Conservation (phyloP, 2,113 vertebrate genomes). For the Mastomys coucha region DNA sequence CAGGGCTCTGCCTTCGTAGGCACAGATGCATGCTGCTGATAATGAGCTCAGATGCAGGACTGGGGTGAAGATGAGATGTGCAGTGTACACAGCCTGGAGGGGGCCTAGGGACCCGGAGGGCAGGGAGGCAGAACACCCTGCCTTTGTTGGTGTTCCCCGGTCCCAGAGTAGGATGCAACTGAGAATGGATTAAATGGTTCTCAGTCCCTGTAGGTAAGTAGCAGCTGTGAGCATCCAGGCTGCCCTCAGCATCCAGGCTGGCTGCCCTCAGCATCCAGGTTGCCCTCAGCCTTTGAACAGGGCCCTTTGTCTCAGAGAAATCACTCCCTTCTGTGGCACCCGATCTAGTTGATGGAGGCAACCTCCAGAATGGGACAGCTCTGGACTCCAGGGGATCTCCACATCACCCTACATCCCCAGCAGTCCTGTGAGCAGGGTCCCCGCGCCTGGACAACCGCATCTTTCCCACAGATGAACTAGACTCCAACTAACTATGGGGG, state of each 20-base stretch:
- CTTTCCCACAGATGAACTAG: not conserved
- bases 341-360: not conserved
- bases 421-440: not conserved
- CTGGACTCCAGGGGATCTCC: not conserved
- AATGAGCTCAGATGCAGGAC: not conserved
- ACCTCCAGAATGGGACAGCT: not conserved
- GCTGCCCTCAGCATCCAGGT: not conserved
- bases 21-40: not conserved
- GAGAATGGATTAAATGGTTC: conserved; percentile 36
- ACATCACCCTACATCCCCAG: not conserved
- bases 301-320: conserved; percentile 63
- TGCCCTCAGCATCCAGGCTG: not conserved
- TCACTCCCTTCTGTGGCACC: conserved; percentile 32
- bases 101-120: not conserved
- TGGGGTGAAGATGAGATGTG: not conserved
- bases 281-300: conserved; percentile 32
- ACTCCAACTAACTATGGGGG: not conserved
- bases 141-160: not conserved
- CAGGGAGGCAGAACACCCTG: not conserved
- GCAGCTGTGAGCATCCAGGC: conserved; percentile 39
- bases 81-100: not conserved
- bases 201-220: conserved; percentile 42
- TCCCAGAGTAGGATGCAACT: not conserved
- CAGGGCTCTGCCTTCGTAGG: not conserved
- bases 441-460: too few species aligned